These are phyloP conservation scores for Tamandua tetradactyla DNA, from an alignment of 2,797 vertebrate species.

Conservation along the genomic window DNA sequence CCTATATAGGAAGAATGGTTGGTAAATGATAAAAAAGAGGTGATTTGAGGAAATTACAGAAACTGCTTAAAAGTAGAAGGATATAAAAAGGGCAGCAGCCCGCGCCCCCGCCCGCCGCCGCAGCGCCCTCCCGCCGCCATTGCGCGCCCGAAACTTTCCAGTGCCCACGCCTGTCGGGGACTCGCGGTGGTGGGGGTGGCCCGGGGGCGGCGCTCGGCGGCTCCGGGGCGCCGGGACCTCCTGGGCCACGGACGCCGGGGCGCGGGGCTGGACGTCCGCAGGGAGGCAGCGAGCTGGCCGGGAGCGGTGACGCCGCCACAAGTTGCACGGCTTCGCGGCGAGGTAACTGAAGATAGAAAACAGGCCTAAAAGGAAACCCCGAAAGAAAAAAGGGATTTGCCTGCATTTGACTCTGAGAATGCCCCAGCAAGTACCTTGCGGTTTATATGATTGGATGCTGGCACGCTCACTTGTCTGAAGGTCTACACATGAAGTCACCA, in stretches of 20 bases:
- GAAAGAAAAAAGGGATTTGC: no score
- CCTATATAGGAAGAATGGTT: no score
- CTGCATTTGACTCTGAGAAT: no score
- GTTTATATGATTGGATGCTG: slow-evolving; percentile 58
- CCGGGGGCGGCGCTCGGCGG: slow-evolving; percentile 3
- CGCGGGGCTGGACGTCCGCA: slow-evolving; percentile 5
- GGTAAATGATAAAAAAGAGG: no score
- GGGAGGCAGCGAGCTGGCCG: neutral
- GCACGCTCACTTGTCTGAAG: neutral
- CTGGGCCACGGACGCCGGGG: slow-evolving; percentile 68
- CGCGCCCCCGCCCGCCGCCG: slow-evolving; percentile 76
- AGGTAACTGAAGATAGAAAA: no score
- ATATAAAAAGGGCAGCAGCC: no score
- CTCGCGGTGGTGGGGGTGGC: slow-evolving; percentile 73
- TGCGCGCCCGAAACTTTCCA: slow-evolving; percentile 85
- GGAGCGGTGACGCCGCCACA: slow-evolving; percentile 47
- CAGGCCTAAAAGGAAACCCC: no score
- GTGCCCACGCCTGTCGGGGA: slow-evolving; percentile 83
- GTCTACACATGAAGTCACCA: slow-evolving; percentile 68
- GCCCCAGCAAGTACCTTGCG: slow-evolving; percentile 42
- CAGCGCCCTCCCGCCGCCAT: slow-evolving; percentile 83
- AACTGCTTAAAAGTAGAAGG: no score
- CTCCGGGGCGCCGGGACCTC: slow-evolving; percentile 74
- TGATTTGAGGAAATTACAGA: no score
- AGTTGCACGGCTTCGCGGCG: slow-evolving; percentile 49